These are phyloP conservation scores for Dasypogon diadema DNA, from an alignment of 2,888 invertebrate genomes.

Conservation along the genomic window DNA sequence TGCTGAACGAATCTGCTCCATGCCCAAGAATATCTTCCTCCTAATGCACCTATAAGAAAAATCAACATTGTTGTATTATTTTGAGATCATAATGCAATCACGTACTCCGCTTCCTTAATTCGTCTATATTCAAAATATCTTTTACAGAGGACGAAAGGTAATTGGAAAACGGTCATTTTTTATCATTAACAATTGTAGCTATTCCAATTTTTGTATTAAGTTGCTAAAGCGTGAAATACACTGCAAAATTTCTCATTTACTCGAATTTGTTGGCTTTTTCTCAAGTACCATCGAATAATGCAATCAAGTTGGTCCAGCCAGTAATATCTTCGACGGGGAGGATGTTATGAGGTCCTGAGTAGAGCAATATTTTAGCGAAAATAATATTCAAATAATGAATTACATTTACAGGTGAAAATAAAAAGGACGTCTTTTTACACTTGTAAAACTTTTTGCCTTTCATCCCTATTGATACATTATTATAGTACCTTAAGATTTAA, in stretches of 20 bases:
- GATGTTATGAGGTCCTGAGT: constrained; percentile 40
- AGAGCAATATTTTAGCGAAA: constrained; percentile 47
- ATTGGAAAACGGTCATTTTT: constrained; percentile 34
- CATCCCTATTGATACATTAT: constrained; percentile 28
- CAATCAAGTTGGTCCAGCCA: constrained; percentile 26
- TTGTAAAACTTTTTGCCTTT: constrained; percentile 8
- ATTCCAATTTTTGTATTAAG: constrained; percentile 17
- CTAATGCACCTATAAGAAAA: no score
- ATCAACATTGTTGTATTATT: no score
- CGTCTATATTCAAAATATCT: not conserved
- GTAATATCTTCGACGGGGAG: constrained; percentile 25
- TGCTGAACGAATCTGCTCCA: no score
- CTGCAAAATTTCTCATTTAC: constrained; percentile 12
- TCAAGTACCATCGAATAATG: constrained; percentile 33
- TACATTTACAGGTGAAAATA: constrained; percentile 35
- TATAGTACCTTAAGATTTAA: constrained; percentile 58
- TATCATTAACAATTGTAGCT: constrained; percentile 1
- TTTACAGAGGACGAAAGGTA: constrained; percentile 6
- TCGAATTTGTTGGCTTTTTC: constrained; percentile 31
- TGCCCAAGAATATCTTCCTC: no score
- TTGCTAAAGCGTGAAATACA: constrained; percentile 19
- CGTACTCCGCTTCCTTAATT: no score
- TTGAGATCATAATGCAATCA: no score
- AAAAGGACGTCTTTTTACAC: constrained; percentile 41
- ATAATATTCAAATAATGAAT: constrained; percentile 41